phyloP scores from a whole-genome alignment of 92 coral and sea anemone species.

The Actinostola sp. region DNA sequence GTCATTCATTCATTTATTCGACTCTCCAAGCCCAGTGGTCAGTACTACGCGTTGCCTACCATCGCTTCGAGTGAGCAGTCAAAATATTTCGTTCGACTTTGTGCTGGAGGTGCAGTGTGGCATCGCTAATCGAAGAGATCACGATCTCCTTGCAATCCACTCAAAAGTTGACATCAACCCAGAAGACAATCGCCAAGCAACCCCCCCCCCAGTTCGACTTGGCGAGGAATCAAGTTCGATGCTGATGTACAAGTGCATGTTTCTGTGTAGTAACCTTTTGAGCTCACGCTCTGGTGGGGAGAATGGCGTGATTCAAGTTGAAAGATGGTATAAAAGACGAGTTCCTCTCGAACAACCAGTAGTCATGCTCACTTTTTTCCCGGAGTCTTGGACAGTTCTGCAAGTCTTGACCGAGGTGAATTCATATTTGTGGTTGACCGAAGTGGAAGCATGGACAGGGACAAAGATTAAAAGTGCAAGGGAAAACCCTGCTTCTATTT shows the following conservation, averaged over 20 bases:
- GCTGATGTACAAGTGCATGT: too few relatives aligned
- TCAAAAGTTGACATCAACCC: too few relatives aligned
- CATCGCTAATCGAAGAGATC: constrained; percentile 65
- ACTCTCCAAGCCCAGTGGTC: constrained; percentile 33
- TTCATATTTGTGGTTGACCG: too few relatives aligned
- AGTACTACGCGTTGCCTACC: constrained; percentile 50
- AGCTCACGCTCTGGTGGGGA: constrained; percentile 67
- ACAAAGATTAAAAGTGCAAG: constrained; percentile 59
- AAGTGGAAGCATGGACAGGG: constrained; percentile 85
- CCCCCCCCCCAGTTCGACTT: constrained; percentile 49
- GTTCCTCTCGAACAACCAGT: constrained; percentile 69
- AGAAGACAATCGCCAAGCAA: too few relatives aligned
- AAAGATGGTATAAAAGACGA: too few relatives aligned
- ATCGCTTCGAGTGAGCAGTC: constrained; percentile 41
- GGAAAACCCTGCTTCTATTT: too few relatives aligned
- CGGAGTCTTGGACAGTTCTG: constrained; percentile 68
- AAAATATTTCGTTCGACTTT: constrained; percentile 66
- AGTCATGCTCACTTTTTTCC: constrained; percentile 81
- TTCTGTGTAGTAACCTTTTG: constrained; percentile 57
- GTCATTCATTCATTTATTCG: too few relatives aligned
- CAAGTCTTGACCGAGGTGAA: constrained; percentile 64
- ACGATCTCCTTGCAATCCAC: constrained; percentile 65
- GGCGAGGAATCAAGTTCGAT: constrained; percentile 57
- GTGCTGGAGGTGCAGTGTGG: constrained; percentile 66
- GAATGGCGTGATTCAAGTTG: constrained; percentile 41